Evolutionary conservation across 2,797 vertebrate genomes (phyloP), one percentile per base, ranked within the genome.

Genomic region (Lutjanus campechanus): DNA sequence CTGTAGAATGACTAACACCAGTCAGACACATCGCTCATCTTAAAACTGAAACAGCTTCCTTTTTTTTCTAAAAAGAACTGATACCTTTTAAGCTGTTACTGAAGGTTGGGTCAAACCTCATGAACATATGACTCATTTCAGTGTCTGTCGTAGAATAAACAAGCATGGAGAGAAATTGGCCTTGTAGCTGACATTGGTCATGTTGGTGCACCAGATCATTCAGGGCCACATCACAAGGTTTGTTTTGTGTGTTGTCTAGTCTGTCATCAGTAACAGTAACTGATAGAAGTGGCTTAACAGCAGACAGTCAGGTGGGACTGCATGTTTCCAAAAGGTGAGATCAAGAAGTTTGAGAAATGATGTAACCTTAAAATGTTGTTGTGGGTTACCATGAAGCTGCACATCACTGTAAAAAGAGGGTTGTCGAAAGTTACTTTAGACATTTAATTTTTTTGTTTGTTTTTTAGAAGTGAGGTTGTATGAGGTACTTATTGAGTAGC

Each of bases 1-100:
- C 83, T 82, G 74, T 13, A 8, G 66, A 54, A 55, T 93, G 92
- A 94, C 80, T 91, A 89, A 91, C 29, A 62, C n/a, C 17, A 2
- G 68, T 56, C 75, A 77, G 80, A 82, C 71, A 12, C 61, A 76
- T 69, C 81, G 72, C 63, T 83, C 53, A 63, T 64, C 49, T 55
- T 36, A 55, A 66, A 71, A 67, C 73, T 51, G 51, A 78, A 0
- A 0, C 7, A 29, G 29, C 81, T 88, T 91, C 90, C 61, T 41
- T 13, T 67, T 87, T 25, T 19, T 7, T 0, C 2, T 1, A n/a
- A 29, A 25, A 40, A 41, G 47, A 13, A 41, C 0, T 11, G 17
- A 47, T 20, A 47, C 5, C 67, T 41, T 41, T 50, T 17, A 71
- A 49, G 22, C 20, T 15, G 2, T 67, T 65, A 11, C 59, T 22